Evolutionary conservation across 2,797 vertebrate species (phyloP).

Genomic region (Sciurus vulgaris): DNA sequence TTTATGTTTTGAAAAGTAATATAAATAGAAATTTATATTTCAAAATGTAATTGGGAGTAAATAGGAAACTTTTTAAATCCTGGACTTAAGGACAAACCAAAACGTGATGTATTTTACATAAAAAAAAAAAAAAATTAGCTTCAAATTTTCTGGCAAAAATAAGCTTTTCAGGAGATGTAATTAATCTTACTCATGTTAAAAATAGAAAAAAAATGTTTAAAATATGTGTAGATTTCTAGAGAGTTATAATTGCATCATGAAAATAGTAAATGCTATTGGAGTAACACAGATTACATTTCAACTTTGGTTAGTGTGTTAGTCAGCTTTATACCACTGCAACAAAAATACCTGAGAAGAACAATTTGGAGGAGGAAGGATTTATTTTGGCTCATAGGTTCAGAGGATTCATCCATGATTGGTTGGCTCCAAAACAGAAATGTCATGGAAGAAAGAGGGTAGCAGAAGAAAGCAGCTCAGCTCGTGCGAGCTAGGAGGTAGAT

Average conservation of each 20-base stretch:
- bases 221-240: not conserved
- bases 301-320: not conserved
- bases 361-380: no score
- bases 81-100: not conserved
- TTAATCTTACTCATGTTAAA: not conserved
- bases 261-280: not conserved
- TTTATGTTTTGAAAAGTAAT: not conserved
- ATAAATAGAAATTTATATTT: not conserved
- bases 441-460: no score
- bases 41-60: slow-evolving; percentile 27
- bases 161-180: not conserved
- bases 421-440: no score
- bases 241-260: not conserved
- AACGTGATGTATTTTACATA: not conserved
- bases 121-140: not conserved
- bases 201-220: not conserved
- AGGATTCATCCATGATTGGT: no score
- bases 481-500: no score
- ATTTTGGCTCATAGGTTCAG: no score
- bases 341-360: no score
- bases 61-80: not conserved
- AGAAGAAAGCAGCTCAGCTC: no score
- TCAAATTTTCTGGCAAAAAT: no score
- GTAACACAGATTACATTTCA: not conserved
- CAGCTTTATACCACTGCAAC: no score